These are phyloP conservation scores for Heliopora coerulea DNA, from an alignment of 92 coral and sea anemone species.

Conservation along the genomic window DNA sequence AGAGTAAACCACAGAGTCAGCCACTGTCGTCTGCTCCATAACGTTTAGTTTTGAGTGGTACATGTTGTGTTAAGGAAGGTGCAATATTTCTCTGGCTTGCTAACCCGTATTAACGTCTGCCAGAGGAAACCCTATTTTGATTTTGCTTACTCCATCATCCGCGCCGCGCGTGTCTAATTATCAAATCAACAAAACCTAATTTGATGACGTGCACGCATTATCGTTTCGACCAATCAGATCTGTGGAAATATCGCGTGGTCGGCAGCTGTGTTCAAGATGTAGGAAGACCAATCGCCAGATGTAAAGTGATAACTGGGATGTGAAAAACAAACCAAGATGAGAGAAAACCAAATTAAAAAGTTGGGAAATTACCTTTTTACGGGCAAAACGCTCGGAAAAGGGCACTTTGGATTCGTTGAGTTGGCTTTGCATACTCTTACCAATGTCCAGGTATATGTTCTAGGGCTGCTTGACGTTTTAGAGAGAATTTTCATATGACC, in stretches of 20 bases:
- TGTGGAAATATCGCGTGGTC: neutral
- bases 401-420: constrained; percentile 73
- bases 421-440: constrained; percentile 65
- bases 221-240: constrained; percentile 27
- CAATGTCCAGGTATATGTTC: constrained; percentile 41
- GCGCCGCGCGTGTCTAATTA: constrained; percentile 9
- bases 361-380: constrained; percentile 78
- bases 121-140: too few relatives aligned
- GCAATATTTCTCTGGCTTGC: too few relatives aligned
- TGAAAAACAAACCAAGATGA: constrained; percentile 44
- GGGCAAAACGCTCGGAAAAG: constrained; percentile 87
- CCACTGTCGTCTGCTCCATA: too few relatives aligned
- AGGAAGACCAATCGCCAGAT: neutral
- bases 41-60: too few relatives aligned
- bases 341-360: constrained; percentile 33
- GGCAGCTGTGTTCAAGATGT: constrained; percentile 26
- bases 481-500: neutral
- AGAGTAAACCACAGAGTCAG: too few relatives aligned
- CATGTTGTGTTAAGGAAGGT: too few relatives aligned
- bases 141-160: neutral
- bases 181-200: constrained; percentile 15
- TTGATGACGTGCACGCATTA: constrained; percentile 33
- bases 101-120: too few relatives aligned
- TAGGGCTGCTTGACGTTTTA: neutral
- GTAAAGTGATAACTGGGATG: constrained; percentile 34